These are phyloP conservation scores for Scaptomyza reducta DNA, from an alignment of 2,888 invertebrate genomes.

Conservation along the genomic window DNA sequence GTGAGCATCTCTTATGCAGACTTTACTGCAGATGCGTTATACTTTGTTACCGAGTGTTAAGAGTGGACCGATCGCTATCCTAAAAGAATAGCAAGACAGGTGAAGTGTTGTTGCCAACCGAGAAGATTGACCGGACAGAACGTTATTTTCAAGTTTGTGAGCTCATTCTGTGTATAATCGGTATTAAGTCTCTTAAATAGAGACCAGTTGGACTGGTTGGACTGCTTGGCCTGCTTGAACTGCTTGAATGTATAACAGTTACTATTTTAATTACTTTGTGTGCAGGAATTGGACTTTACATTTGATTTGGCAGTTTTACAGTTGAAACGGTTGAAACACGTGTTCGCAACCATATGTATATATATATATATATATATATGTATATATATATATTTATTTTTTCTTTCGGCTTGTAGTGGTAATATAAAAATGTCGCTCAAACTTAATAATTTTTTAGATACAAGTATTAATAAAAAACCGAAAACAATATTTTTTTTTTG, in stretches of 20 bases:
- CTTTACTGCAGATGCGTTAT: not conserved
- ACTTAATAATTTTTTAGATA: conserved; percentile 65
- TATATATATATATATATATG: conserved; percentile 35
- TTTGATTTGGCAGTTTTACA: not conserved
- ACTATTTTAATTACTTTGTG: not conserved
- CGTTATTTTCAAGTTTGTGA: not conserved
- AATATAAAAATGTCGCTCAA: conserved; percentile 67
- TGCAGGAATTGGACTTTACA: not conserved
- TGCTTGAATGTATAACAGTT: not conserved
- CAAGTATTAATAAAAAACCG: conserved; percentile 55
- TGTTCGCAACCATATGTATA: conserved; percentile 4
- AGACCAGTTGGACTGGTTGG: not conserved
- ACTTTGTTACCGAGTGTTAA: not conserved
- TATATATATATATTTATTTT: not conserved
- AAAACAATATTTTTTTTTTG: conserved; percentile 59
- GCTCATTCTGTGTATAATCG: not conserved
- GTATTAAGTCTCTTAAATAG: not conserved
- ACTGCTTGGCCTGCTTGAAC: too few species aligned
- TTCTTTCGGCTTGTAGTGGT: conserved; percentile 23
- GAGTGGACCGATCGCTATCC: not conserved
- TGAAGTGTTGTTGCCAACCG: not conserved
- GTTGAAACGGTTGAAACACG: not conserved
- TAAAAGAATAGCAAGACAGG: not conserved
- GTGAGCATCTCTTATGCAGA: too few species aligned
- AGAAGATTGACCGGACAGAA: not conserved